These are phyloP conservation scores for Ganaspis brasiliensis DNA, from an alignment of 2,888 invertebrate species.

Conservation along the genomic window DNA sequence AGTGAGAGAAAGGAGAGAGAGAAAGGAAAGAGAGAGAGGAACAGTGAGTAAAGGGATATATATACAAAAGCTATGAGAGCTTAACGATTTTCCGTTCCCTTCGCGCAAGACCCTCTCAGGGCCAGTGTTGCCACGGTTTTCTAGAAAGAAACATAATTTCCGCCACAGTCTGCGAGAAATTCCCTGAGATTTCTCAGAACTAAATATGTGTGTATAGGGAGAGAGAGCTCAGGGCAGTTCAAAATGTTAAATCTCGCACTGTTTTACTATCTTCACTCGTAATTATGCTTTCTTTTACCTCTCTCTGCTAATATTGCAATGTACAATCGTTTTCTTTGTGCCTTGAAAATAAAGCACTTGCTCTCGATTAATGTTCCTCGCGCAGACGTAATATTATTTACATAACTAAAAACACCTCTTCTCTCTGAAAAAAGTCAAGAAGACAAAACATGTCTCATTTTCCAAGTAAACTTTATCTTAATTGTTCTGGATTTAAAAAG, in stretches of 20 bases:
- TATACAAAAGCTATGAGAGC: slow-evolving; percentile 21
- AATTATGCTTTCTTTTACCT: slow-evolving; percentile 31
- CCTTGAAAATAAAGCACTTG: slow-evolving; percentile 34
- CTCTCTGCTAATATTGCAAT: slow-evolving; percentile 34
- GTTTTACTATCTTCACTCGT: slow-evolving; percentile 24
- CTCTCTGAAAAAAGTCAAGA: not conserved
- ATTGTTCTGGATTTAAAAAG: not conserved
- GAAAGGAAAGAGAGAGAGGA: too few relatives aligned
- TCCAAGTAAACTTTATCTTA: slow-evolving; percentile 11
- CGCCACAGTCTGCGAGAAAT: slow-evolving; percentile 31
- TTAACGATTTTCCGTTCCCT: slow-evolving; percentile 37
- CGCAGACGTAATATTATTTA: slow-evolving; percentile 30
- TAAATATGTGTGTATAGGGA: not conserved
- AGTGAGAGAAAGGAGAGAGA: too few relatives aligned
- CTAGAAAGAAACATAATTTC: slow-evolving; percentile 32
- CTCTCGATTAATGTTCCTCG: slow-evolving; percentile 33
- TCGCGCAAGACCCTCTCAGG: slow-evolving; percentile 22
- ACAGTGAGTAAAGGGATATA: slow-evolving; percentile 6
- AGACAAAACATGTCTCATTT: slow-evolving; percentile 29
- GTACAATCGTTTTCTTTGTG: slow-evolving; percentile 24
- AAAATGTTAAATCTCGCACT: slow-evolving; percentile 28
- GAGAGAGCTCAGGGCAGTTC: not conserved
- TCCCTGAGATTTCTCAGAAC: slow-evolving; percentile 9
- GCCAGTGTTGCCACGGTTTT: slow-evolving; percentile 20
- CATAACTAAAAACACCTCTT: slow-evolving; percentile 31